Base-by-base conservation (phyloP, 1,140 invertebrate genomes). In the Macrostomum lignano region DNA sequence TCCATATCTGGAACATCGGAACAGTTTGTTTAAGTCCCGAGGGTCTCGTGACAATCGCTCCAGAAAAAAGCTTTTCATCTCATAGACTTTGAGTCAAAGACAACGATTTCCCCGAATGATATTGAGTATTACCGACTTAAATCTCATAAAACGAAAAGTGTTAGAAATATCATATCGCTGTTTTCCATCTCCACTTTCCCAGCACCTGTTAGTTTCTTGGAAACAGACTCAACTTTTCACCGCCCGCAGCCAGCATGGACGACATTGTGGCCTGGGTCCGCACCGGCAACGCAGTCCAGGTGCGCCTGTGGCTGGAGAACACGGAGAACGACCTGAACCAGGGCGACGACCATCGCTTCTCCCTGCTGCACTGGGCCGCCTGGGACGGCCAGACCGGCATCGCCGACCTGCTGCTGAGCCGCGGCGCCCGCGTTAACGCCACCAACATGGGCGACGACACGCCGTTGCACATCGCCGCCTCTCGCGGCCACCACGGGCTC, bases 371-470 rank as follows among this genome's bases (percentile, higher is more conserved):
- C 51, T 98, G 91, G 91, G 81, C 84, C 19, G 69, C 73, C 29
- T 86, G 91, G 57, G 79, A 88, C 52, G 91, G 91, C 1, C 78
- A 86, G 42, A 60, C 69, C 15, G 84, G 78, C 57, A 74, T 96
- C 42, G 81, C 84, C 4, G 86, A 96, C 53, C 71, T 94, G 64
- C 60, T 98, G 3, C 66, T 96, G 33, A 66, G 69, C 30, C 60
- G 86, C 44, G 88, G 88, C 19, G 81, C 79, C 11, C 65, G 84
- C 31, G 74, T 94, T 2, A 93, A 93, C 64, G 75, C 81, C 21
- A 93, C 84, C 5, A 98, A 96, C 52, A 74, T 88, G 67, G 88
- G 88, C 10, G 88, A 96, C 59, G 91, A 98, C 56, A 96, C 86
- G 19, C 78, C 84, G 2, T 61, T 98, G 15, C 88, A 96, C 65